Conservation (phyloP, 2,797 vertebrate species). For the Emys orbicularis region DNA sequence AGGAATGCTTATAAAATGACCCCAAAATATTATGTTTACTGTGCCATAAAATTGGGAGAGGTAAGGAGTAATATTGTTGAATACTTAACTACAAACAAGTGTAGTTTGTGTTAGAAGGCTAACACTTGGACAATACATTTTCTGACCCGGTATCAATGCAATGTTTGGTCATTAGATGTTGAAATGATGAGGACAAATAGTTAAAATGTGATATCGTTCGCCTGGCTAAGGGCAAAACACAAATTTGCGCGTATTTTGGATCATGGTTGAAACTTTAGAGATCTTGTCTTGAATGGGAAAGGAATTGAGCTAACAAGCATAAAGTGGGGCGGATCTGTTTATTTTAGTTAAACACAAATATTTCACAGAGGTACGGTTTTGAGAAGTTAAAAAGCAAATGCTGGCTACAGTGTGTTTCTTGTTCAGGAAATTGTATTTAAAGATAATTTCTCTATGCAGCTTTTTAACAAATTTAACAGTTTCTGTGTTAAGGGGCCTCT, state of each 20-base stretch:
- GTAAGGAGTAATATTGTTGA: neutral
- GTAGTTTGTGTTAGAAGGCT: neutral
- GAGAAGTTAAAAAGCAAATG: neutral
- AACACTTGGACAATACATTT: neutral
- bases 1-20: neutral
- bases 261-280: neutral
- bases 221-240: neutral
- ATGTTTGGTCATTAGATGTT: neutral
- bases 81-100: neutral
- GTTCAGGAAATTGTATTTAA: neutral
- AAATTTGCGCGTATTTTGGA: neutral
- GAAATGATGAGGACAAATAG: neutral
- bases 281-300: neutral
- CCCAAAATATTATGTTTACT: neutral
- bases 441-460: neutral
- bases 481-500: neutral
- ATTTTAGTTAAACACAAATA: neutral
- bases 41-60: neutral
- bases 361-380: neutral
- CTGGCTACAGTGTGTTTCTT: too few relatives aligned
- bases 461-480: neutral
- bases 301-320: neutral
- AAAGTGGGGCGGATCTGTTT: neutral
- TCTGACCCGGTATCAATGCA: neutral
- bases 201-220: neutral